Conservation (phyloP, 1,140 invertebrate genomes). For the Octopus sinensis region DNA sequence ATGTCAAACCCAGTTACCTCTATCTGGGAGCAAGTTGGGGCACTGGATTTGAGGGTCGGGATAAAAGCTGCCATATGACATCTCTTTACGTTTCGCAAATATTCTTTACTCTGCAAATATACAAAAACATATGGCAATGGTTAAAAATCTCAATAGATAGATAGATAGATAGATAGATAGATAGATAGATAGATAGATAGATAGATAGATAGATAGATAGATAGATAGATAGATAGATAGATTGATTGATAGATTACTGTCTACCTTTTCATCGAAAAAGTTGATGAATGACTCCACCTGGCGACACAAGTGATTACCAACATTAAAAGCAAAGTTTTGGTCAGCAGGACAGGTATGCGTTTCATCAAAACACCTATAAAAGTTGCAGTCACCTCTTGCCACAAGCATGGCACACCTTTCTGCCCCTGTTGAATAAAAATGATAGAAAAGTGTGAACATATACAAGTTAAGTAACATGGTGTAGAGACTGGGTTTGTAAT, state of each 20-base stretch:
- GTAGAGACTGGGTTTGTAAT: no score
- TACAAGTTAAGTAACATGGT: no score
- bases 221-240: neutral
- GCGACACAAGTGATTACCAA: neutral
- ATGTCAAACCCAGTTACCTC: constrained; percentile 1
- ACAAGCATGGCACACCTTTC: neutral
- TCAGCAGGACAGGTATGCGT: neutral
- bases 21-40: neutral
- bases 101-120: neutral
- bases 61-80: neutral
- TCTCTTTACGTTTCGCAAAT: neutral
- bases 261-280: constrained; percentile 2
- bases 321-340: constrained; percentile 1
- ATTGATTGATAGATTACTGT: neutral
- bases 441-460: no score
- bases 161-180: neutral
- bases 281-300: neutral
- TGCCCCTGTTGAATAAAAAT: neutral
- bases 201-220: neutral
- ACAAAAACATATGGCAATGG: neutral
- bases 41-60: neutral
- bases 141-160: neutral
- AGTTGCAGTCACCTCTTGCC: neutral
- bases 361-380: constrained; percentile 7
- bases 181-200: neutral